Base-by-base conservation (phyloP, 2,888 invertebrate species). In the Hecatera dysodea region DNA sequence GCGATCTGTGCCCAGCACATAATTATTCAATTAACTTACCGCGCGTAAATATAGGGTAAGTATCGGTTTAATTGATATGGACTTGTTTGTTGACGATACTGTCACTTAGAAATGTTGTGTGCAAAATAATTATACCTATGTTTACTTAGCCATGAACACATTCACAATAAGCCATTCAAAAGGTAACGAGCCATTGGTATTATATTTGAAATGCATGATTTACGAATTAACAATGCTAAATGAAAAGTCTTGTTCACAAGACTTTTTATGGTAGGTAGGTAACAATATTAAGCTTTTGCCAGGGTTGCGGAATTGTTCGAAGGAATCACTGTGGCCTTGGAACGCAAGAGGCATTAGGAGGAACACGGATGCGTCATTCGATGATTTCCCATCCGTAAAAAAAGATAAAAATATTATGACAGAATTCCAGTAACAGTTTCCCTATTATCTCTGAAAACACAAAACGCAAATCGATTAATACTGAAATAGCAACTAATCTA, bases 1-100 rank as follows among this genome's bases (percentile, higher is more conserved):
- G 86, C 92, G 88, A 93, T 94, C 87, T 92, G 88, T 93, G 93
- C 86, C 89, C 88, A 86, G 87, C 80, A 85, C 78, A 88, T 89
- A 86, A 89, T 91, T 88, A 88, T 90, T 88, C 89, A 90, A 88
- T 88, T 89, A 87, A 69, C 74, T 78, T 81, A 53, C 72, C 17
- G 59, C 60, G 61, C 46, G 80, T 84, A 71, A 82, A 83, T 86
- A 81, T 78, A 68, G 74, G 78, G 55, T 80, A 44, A 44, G 15
- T 44, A 82, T 84, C 69, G 68, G 66, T 75, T 83, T 68, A 70
- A 72, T 74, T 48, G 61, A 42, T 68, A 46, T 55, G 50, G 44
- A 65, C n/a, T 44, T 62, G 46, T 66, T 63, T 64, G 44, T 46
- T 39, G 64, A 72, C 60, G 55, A 60, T 68, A 75, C 63, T 68